Conservation (phyloP, 1,140 invertebrate species). For the Agraylea sexmaculata region DNA sequence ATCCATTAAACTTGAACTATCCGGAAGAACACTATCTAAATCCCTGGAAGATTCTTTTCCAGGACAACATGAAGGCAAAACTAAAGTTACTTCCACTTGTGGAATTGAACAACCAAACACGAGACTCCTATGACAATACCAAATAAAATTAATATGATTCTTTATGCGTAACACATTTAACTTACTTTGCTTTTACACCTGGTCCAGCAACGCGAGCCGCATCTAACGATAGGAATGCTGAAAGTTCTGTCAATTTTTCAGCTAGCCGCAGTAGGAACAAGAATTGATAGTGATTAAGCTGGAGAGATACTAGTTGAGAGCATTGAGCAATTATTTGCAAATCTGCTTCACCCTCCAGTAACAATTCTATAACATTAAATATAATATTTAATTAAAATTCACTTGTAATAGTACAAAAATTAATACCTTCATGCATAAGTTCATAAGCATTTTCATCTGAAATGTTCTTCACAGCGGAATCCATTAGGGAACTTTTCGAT, state of each 20-base stretch:
- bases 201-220: conserved; percentile 49
- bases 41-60: conserved; percentile 73
- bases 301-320: conserved; percentile 67
- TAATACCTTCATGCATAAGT: conserved; percentile 14
- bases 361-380: conserved; percentile 16
- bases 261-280: conserved; percentile 74
- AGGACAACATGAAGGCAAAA: conserved; percentile 69
- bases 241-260: conserved; percentile 70
- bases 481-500: too few species aligned
- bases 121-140: conserved; percentile 41
- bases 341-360: conserved; percentile 34
- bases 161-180: neutral
- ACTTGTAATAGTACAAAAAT: conserved; percentile 2
- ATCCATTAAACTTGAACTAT: conserved; percentile 69
- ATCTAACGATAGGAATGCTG: conserved; percentile 68
- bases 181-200: conserved; percentile 13
- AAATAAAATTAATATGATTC: neutral
- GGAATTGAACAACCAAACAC: conserved; percentile 66
- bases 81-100: conserved; percentile 75
- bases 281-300: conserved; percentile 88
- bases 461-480: too few species aligned
- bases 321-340: conserved; percentile 61
- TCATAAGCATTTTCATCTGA: conserved; percentile 12
- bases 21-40: conserved; percentile 67
- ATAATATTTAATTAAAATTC: neutral